Percentiles rank a stretch among this genome's conserved stretches.
phyloP scores from a whole-genome alignment of 2,888 invertebrate species.

The Yponomeuta malinellus region DNA sequence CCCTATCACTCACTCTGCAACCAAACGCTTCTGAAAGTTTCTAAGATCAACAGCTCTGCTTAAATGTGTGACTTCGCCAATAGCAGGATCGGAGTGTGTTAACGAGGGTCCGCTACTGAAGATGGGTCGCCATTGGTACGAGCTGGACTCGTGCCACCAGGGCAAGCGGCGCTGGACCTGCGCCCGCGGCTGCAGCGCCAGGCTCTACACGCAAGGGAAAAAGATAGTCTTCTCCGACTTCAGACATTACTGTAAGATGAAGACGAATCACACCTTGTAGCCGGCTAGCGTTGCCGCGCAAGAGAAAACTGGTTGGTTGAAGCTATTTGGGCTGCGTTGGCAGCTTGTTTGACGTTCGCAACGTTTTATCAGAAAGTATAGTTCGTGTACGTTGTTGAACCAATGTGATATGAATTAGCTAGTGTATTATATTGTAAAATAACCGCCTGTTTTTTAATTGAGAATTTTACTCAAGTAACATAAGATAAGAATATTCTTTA shows the following conservation, averaged over 20 bases:
- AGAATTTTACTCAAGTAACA: too few relatives aligned
- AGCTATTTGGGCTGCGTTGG: too few relatives aligned
- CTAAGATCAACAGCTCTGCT: not conserved
- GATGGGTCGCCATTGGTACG: constrained; percentile 59
- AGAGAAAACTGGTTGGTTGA: not conserved
- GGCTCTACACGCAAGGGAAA: constrained; percentile 61
- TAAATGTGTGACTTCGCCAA: not conserved
- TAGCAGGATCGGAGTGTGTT: not conserved
- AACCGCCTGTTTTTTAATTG: too few relatives aligned
- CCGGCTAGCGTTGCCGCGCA: constrained; percentile 21
- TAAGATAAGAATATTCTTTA: too few relatives aligned
- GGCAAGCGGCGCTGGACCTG: constrained; percentile 61
- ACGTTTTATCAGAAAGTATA: too few relatives aligned
- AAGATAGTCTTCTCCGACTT: constrained; percentile 55
- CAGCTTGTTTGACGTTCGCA: too few relatives aligned
- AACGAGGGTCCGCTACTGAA: constrained; percentile 34
- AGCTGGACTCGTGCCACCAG: constrained; percentile 49
- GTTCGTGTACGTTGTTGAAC: too few relatives aligned
- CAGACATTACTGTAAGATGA: constrained; percentile 45
- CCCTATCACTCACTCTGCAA: too few relatives aligned
- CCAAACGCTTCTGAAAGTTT: too few relatives aligned
- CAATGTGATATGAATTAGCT: too few relatives aligned
- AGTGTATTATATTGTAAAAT: too few relatives aligned
- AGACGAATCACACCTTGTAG: constrained; percentile 38
- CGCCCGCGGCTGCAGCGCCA: constrained; percentile 59